These are phyloP conservation scores for Bambusicola thoracicus DNA, from an alignment of 2,113 vertebrate species.

Conservation along the genomic window DNA sequence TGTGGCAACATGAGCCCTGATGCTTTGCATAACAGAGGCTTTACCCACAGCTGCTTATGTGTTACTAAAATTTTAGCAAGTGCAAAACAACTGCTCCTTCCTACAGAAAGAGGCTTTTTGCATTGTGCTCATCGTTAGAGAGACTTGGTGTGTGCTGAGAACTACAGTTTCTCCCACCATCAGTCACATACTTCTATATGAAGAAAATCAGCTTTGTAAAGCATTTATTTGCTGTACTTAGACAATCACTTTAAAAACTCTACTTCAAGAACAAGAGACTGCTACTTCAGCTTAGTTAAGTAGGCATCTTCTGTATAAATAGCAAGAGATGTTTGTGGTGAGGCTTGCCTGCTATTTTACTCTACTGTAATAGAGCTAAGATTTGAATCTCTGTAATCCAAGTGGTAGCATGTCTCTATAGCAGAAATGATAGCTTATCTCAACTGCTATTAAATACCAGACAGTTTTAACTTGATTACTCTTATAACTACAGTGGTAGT, in stretches of 20 bases:
- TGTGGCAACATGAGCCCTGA: background rate
- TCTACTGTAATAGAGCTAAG: background rate
- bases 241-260: background rate
- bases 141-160: background rate
- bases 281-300: background rate
- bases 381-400: background rate
- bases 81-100: background rate
- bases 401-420: background rate
- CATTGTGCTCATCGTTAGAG: accelerated
- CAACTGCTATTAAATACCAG: background rate
- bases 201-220: background rate
- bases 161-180: background rate
- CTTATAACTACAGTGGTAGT: background rate
- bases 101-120: accelerated
- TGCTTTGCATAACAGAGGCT: background rate
- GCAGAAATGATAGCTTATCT: background rate
- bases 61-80: background rate
- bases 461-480: background rate
- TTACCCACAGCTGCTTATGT: accelerated
- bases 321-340: background rate
- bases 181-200: background rate
- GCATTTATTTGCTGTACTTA: background rate
- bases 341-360: background rate
- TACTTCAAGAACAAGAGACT: background rate
- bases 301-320: background rate